Evolutionary conservation across 1,140 invertebrate genomes (phyloP).

Genomic region (Chironomus striatipennis): DNA sequence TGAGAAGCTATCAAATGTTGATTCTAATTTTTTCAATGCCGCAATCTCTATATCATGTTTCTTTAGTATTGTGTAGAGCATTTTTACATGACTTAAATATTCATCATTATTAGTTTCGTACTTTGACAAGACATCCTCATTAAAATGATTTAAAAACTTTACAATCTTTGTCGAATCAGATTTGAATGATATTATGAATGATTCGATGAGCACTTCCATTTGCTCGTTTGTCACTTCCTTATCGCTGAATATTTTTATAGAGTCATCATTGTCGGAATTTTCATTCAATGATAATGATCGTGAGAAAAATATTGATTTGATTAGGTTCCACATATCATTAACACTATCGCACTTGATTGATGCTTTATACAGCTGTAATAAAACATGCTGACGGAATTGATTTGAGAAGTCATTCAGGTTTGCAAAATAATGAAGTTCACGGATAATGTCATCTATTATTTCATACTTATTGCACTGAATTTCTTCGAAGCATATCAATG

Average conservation of each 20-base stretch:
- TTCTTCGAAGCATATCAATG: background rate
- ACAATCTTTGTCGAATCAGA: background rate
- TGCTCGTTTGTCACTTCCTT: background rate
- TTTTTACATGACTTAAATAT: background rate
- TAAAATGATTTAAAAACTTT: background rate
- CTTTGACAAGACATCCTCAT: background rate
- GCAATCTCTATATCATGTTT: background rate
- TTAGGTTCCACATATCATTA: background rate
- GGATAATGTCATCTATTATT: background rate
- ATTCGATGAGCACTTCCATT: background rate
- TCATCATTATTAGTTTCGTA: background rate
- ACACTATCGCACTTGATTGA: background rate
- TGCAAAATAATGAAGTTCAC: conserved; percentile 1
- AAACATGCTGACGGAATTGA: background rate
- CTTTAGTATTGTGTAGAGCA: background rate
- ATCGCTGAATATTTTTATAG: background rate
- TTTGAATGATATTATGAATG: background rate
- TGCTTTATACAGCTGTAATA: background rate
- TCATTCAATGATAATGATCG: background rate
- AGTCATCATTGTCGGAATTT: background rate
- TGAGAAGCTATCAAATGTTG: background rate
- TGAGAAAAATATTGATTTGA: background rate
- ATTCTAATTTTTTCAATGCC: background rate
- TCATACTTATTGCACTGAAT: background rate
- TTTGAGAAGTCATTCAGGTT: background rate